Evolutionary conservation across 2,113 vertebrate genomes (phyloP), one percentile per base, ranked within the genome.

Genomic region (Coracopsis vasa): DNA sequence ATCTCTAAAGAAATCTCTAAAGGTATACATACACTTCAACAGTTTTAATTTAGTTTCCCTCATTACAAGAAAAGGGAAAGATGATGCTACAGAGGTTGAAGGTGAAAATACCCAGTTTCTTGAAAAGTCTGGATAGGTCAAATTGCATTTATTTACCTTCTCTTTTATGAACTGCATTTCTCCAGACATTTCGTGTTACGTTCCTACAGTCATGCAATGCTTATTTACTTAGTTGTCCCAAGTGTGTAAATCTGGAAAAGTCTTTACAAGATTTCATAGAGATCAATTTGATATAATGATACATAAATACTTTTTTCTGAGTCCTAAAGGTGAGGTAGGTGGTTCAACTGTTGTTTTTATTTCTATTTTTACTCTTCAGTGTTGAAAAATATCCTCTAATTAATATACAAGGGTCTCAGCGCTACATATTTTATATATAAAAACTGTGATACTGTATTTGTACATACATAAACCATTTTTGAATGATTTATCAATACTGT

Each of bases 151-250:
- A 90, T 92, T 92, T 74, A 90, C 80, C 39, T 92, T 74, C 67
- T 79, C 69, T 90, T 84, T 90, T 94, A 84, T 35, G 45, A 67
- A 25, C 15, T 37, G 31, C 33, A 81, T 74, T 84, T 90, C 82
- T 91, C 73, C 78, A 64, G 80, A 60, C 6, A 13, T 90, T 88
- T 85, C 85, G 80, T 72, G 56, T 44, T 69, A 53, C 45, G 18
- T 87, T 95, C 53, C 82, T 91, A 64, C 65, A 72, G 51, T 88
- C 84, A 94, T 27, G 50, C 82, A 94, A 86, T 0, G 11, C 79
- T 90, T 73, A 87, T 80, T 96, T 96, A 86, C 65, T 80, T 92
- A 89, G 86, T 70, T 97, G 78, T 65, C 35, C 45, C 58, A 13
- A 21, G 33, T 84, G 23, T 83, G 35, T 61, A 92, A 92, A 71